A percentile compares a stretch with the other conserved stretches of the same genome.
These are phyloP conservation scores for Anthoscopus minutus DNA, from an alignment of 2,113 vertebrate species.

Conservation along the genomic window DNA sequence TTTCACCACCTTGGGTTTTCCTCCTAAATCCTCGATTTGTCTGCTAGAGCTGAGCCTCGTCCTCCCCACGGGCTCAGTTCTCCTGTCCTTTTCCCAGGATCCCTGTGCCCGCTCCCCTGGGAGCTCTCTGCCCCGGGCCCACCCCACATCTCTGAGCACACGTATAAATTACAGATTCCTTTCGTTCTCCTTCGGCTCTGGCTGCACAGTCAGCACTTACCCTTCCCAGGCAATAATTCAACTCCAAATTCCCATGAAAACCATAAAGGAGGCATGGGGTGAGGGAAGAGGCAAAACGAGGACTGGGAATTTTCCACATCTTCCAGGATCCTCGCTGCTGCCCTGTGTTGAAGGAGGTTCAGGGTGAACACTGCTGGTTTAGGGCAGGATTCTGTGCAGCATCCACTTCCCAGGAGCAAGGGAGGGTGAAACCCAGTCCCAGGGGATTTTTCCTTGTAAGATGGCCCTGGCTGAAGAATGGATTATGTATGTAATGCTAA, in stretches of 20 bases:
- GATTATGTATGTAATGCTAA: rapidly evolving
- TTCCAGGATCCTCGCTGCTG: rapidly evolving
- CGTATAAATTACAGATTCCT: not conserved
- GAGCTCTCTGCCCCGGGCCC: not conserved
- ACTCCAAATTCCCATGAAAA: not conserved
- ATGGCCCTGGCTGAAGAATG: not conserved
- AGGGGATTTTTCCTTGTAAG: not conserved
- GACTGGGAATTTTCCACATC: not conserved
- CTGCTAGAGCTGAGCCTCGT: not conserved
- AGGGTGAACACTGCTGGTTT: not conserved
- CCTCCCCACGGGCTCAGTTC: rapidly evolving
- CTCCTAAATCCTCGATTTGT: not conserved
- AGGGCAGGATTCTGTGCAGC: not conserved
- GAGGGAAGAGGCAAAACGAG: not conserved
- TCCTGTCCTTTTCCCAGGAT: not conserved
- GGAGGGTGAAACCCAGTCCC: not conserved
- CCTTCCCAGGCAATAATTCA: not conserved
- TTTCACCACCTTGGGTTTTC: rapidly evolving
- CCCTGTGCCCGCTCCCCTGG: not conserved
- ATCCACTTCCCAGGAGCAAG: not conserved
- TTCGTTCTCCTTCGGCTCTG: not conserved
- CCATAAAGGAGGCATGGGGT: not conserved
- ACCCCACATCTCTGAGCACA: not conserved
- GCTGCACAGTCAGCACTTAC: not conserved
- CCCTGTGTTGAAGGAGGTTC: not conserved